Evolutionary conservation across 2,113 vertebrate genomes (phyloP).

Genomic region (Odontophorus gujanensis): DNA sequence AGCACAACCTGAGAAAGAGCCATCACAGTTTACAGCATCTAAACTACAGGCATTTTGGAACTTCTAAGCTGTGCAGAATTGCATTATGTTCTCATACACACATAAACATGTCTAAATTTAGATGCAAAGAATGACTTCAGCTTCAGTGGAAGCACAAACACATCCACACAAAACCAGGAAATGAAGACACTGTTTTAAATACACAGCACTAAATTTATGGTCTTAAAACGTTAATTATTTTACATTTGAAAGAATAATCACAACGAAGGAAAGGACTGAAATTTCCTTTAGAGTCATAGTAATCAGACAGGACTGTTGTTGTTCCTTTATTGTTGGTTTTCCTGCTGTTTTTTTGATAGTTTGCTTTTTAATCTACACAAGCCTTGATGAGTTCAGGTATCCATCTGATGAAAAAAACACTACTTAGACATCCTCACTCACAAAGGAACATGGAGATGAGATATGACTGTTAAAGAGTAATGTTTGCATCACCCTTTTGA

Average conservation of each 20-base stretch:
- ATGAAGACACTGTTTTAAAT: neutral
- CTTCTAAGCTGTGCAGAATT: neutral
- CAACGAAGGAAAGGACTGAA: neutral
- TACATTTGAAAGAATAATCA: neutral
- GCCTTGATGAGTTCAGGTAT: neutral
- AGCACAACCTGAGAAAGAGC: neutral
- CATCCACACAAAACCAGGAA: rapidly evolving
- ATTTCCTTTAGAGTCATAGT: neutral
- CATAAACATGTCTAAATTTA: neutral
- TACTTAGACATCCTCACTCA: neutral
- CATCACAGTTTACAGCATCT: neutral
- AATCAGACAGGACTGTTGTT: neutral
- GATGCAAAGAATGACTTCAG: neutral
- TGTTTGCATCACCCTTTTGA: neutral
- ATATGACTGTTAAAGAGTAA: neutral
- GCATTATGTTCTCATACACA: neutral
- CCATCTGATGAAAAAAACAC: neutral
- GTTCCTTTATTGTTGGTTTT: too few relatives aligned
- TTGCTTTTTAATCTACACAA: neutral
- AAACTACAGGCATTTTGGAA: neutral
- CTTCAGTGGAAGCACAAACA: neutral
- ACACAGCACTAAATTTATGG: neutral
- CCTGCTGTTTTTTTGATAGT: neutral
- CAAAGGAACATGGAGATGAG: neutral
- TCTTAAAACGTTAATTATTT: neutral